Percentiles rank a stretch among this genome's conserved stretches.
Conservation (phyloP, 2,113 vertebrate species). For the Anoura caudifer region DNA sequence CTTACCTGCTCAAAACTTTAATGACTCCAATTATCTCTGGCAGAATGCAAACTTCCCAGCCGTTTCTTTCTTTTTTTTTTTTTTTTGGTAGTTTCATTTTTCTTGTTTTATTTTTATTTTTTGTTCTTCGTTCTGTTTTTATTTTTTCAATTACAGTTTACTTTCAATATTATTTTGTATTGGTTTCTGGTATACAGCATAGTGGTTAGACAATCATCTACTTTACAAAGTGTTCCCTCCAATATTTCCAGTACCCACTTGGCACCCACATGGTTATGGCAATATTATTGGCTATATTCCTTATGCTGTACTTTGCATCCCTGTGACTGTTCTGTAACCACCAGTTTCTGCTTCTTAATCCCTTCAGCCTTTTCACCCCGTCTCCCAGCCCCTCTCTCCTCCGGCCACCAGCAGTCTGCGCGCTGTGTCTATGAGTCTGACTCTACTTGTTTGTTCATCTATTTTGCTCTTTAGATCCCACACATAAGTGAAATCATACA, state of each 20-base stretch:
- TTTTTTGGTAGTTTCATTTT: background rate
- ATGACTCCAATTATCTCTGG: background rate
- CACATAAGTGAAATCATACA: background rate
- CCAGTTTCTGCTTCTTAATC: too few species aligned
- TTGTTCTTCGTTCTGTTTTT: background rate
- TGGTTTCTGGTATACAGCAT: background rate
- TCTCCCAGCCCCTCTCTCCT: background rate
- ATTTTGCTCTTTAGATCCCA: background rate
- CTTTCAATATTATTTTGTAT: background rate
- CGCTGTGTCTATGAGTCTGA: background rate
- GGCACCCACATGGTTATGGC: too few species aligned
- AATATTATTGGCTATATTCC: too few species aligned
- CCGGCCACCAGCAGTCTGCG: background rate
- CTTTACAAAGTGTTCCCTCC: background rate
- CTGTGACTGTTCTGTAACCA: too few species aligned
- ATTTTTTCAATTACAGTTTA: background rate
- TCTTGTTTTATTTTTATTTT: background rate
- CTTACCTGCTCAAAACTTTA: background rate
- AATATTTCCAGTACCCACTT: background rate
- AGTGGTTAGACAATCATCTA: background rate
- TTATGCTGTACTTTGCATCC: too few species aligned
- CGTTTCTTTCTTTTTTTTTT: too few species aligned
- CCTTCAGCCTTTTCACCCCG: background rate
- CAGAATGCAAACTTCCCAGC: background rate
- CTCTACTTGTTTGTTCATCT: background rate